These are phyloP conservation scores for Lagopus muta DNA, from an alignment of 2,113 vertebrate species.

Conservation along the genomic window DNA sequence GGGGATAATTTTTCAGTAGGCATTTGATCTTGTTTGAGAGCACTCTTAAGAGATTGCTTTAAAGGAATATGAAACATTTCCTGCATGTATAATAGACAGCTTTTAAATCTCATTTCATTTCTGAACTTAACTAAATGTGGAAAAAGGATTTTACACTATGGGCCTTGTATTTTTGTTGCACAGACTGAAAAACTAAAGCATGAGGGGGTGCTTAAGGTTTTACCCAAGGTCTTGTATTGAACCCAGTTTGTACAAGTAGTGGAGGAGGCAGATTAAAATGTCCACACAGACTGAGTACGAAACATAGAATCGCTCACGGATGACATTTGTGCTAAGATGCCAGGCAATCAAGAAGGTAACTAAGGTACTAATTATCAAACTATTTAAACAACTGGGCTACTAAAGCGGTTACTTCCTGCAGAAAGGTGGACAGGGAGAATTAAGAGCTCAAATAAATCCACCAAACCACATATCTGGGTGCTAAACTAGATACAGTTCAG, in stretches of 20 bases:
- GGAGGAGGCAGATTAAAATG: neutral
- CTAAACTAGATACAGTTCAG: neutral
- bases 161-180: neutral
- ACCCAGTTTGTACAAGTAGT: neutral
- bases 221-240: neutral
- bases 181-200: neutral
- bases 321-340: neutral
- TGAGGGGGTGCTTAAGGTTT: neutral
- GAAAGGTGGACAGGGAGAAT: neutral
- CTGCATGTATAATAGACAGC: neutral
- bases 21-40: neutral
- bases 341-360: neutral
- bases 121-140: neutral
- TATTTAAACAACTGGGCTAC: neutral
- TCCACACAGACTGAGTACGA: neutral
- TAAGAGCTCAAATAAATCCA: neutral
- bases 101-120: conserved; percentile 2
- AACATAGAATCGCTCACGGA: neutral
- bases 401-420: neutral
- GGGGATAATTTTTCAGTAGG: neutral
- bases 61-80: neutral
- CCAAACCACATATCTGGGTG: neutral
- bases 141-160: neutral
- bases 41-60: neutral
- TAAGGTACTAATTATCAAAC: neutral